These are phyloP conservation scores for Carterocephalus palaemon DNA, from an alignment of 2,888 invertebrate genomes.

Conservation along the genomic window DNA sequence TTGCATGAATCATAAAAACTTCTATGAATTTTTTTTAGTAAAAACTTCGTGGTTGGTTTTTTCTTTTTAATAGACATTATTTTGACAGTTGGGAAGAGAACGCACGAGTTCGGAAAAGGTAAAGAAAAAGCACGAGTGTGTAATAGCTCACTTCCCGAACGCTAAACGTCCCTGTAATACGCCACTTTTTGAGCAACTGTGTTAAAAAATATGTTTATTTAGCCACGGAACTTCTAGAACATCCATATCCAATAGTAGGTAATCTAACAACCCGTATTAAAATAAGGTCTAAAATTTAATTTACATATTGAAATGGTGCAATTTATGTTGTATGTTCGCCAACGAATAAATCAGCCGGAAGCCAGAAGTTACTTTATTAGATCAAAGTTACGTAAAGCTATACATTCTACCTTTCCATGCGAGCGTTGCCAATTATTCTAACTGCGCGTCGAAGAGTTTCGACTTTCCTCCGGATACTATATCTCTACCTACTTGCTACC, in stretches of 20 bases:
- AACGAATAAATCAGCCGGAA: constrained; percentile 39
- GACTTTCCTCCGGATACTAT: constrained; percentile 47
- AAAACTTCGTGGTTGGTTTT: too few relatives aligned
- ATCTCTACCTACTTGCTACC: constrained; percentile 63
- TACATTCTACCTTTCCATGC: constrained; percentile 41
- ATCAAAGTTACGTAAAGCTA: constrained; percentile 47
- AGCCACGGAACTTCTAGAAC: constrained; percentile 17
- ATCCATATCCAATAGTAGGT: constrained; percentile 15
- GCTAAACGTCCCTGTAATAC: too few relatives aligned
- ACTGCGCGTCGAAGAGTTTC: constrained; percentile 52
- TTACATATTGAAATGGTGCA: constrained; percentile 19
- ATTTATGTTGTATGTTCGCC: constrained; percentile 27
- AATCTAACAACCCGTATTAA: constrained; percentile 7
- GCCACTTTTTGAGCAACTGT: too few relatives aligned
- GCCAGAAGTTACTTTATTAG: constrained; percentile 52
- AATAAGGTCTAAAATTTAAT: constrained; percentile 15
- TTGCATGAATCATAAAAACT: too few relatives aligned
- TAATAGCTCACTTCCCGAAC: too few relatives aligned
- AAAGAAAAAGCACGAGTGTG: too few relatives aligned
- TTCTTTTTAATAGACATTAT: too few relatives aligned
- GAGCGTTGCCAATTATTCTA: constrained; percentile 59
- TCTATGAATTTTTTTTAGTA: too few relatives aligned
- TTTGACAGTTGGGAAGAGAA: too few relatives aligned
- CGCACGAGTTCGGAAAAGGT: too few relatives aligned
- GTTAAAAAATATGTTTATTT: constrained; percentile 18